A percentile compares a stretch with the other conserved stretches of the same genome.
Conservation (phyloP, 2,888 invertebrate genomes). For the Aphelenchoides bicaudatus region DNA sequence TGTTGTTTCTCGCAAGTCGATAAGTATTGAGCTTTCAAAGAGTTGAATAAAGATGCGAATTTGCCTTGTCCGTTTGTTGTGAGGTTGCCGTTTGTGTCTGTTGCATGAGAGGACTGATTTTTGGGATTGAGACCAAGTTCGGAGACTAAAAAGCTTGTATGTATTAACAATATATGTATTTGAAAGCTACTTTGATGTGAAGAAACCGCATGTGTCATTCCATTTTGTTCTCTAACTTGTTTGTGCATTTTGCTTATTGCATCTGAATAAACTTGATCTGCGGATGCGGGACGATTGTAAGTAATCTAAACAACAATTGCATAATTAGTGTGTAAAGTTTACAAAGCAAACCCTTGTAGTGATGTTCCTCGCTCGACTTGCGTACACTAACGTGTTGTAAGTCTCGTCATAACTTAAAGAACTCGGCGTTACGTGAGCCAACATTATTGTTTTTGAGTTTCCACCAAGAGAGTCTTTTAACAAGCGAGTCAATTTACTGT, state of each 20-base stretch:
- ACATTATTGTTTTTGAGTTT: slow-evolving; percentile 76
- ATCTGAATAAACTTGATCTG: slow-evolving; percentile 50
- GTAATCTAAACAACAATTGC: slow-evolving; percentile 22
- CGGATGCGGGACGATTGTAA: slow-evolving; percentile 54
- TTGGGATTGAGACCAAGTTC: slow-evolving; percentile 24
- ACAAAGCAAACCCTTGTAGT: slow-evolving; percentile 73
- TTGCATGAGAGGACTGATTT: too few relatives aligned
- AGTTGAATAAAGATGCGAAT: slow-evolving; percentile 42
- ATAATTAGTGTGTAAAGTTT: background rate
- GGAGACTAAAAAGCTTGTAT: slow-evolving; percentile 18
- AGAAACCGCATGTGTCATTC: slow-evolving; percentile 42
- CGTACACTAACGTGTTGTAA: slow-evolving; percentile 86
- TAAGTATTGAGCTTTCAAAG: slow-evolving; percentile 55
- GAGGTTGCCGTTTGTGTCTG: too few relatives aligned
- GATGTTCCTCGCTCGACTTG: slow-evolving; percentile 86
- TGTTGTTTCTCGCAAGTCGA: slow-evolving; percentile 47
- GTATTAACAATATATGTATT: slow-evolving; percentile 24
- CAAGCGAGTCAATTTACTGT: slow-evolving; percentile 86
- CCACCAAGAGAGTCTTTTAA: slow-evolving; percentile 62
- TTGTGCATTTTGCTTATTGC: slow-evolving; percentile 44
- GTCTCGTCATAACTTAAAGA: slow-evolving; percentile 80
- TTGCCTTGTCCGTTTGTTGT: too few relatives aligned
- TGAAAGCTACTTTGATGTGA: slow-evolving; percentile 39
- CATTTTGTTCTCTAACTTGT: slow-evolving; percentile 35
- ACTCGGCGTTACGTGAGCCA: slow-evolving; percentile 87